These are phyloP conservation scores for Sebastes jordani DNA, from an alignment of 2,797 vertebrate genomes.

Conservation along the genomic window DNA sequence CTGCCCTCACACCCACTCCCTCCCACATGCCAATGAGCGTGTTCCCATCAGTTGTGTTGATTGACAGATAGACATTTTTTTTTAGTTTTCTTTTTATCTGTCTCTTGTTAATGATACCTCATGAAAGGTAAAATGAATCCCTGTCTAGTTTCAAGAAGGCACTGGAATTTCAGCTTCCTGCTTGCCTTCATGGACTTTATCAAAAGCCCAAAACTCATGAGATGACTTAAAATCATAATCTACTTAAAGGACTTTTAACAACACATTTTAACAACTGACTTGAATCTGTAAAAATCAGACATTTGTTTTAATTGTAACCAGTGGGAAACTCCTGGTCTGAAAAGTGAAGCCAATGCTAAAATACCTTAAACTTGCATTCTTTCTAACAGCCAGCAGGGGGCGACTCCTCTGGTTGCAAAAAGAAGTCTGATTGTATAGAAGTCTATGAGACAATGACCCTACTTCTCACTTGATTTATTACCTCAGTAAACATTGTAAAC, in stretches of 20 bases:
- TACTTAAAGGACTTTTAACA: too few relatives aligned
- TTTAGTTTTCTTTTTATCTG: not conserved
- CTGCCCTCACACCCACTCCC: not conserved
- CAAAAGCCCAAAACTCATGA: not conserved
- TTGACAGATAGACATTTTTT: conserved; percentile 56
- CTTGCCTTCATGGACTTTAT: not conserved
- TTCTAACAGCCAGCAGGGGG: too few relatives aligned
- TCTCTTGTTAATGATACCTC: not conserved
- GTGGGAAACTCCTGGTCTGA: too few relatives aligned
- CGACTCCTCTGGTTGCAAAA: too few relatives aligned
- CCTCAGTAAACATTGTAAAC: too few relatives aligned
- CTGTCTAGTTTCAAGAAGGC: not conserved
- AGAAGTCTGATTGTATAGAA: too few relatives aligned
- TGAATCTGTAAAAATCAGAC: not conserved
- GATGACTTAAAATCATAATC: not conserved
- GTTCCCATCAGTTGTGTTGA: conserved; percentile 61
- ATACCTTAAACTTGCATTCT: too few relatives aligned
- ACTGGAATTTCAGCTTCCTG: not conserved
- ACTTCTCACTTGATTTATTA: too few relatives aligned
- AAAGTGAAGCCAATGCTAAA: too few relatives aligned
- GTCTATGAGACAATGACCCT: rapidly evolving
- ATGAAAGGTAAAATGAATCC: not conserved
- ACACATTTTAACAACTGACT: too few relatives aligned
- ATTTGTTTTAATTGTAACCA: not conserved
- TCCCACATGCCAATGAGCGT: conserved; percentile 14